Evolutionary conservation across 37 sponge, comb jelly and placozoan genomes (phyloP), one percentile per base, ranked within the genome.

Genomic region (Beroe forskalii): DNA sequence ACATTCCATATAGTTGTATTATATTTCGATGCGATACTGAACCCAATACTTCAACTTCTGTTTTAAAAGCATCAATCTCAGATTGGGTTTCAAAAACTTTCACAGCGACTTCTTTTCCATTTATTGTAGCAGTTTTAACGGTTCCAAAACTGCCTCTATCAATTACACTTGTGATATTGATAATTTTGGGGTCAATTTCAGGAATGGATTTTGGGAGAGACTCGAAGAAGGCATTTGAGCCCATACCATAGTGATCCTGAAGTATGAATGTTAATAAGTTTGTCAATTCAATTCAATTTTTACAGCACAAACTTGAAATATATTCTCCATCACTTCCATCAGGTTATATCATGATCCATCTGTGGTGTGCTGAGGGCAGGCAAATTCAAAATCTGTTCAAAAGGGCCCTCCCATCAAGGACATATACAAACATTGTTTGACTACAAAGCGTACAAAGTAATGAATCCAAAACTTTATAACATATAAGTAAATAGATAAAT

Each of bases 111-210:
- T 80, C 55, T 43, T 23, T 44, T 2, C 40, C 86, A 80, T 80
- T 42, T 48, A 43, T 42, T 42, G 42, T 9, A 38, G 86, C 86
- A 20, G 55, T 41, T 1, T 22, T 44, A 3, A 80, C 86, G 1
- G 86, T 80, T 27, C 86, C 86, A 80, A 38, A 80, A 42, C 86
- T 80, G 14, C 86, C 86, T 44, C 86, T 17, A 25, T 80, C 86
- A 23, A 80, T 41, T 23, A 80, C 55, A 44, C 17, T 23, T 0
- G 35, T 17, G 27, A 80, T 44, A 4, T 80, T 32, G 48, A 80
- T 80, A 1, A 48, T 30, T 23, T 80, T 80, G 0, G 44, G 25
- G 55, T 80, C 86, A 37, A 80, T 80, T 23, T 80, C 86, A 38
- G 27, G 38, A 25, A 42, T 80, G 1, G 72, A 14, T 37, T 69